Evolutionary conservation across 2,797 vertebrate species (phyloP), one percentile per base, ranked within the genome.

Genomic region (Numenius phaeopus): DNA sequence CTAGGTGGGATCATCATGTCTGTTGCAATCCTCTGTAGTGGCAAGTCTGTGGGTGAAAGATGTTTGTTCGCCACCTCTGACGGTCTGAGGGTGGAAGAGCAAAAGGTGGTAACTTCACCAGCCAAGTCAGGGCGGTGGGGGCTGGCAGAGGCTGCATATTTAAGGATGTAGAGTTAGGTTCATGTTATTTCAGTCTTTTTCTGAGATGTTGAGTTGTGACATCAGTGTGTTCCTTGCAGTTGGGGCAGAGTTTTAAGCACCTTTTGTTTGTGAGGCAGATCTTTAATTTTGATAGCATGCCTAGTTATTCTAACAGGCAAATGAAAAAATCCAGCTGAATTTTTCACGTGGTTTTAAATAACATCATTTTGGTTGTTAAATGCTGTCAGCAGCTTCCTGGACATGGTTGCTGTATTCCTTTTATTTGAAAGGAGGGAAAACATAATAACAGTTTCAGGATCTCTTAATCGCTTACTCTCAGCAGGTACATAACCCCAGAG

Each of bases 11-110:
- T 44, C 27, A 2, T 29, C 27, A 2, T 29, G 29, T 12, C 30
- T 1, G 0, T n/a, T 30, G 19, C 21, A 55, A 9, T 32, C n/a
- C 12, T 57, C 44, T 30, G 20, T 10, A 23, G 40, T 15, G 49
- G 24, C 34, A 66, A 46, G 15, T 20, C 55, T 17, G 16, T 2
- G 12, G 4, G 17, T 46, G 40, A 40, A 37, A 7, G 29, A 14
- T 1, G 2, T 20, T 76, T 49, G 7, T 34, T 67, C 1, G 1
- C 6, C 7, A 50, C 12, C 37, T 46, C 37, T 3, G 19, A 47
- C 17, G 23, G 67, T 13, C 29, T 73, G 61, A 32, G 30, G 20
- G 2, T 10, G 5, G 5, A n/a, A 40, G 22, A 52, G 37, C 24
- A 40, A n/a, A 61, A 42, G 59, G 18, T 30, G 17, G 29, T 17